phyloP scores from a whole-genome alignment of 2,888 invertebrate genomes.

The Campoletis raptor region DNA sequence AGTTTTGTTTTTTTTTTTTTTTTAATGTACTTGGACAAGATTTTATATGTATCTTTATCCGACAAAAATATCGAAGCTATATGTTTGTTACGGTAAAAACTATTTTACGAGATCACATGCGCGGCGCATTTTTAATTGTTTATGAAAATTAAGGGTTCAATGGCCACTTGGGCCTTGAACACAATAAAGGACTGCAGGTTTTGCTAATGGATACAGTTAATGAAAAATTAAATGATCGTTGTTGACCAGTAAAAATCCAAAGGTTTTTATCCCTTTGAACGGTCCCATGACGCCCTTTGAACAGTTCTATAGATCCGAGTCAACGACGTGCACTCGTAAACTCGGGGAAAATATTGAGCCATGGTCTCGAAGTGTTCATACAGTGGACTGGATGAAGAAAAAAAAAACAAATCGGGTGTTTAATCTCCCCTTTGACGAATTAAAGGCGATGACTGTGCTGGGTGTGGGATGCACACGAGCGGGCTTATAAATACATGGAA shows the following conservation, averaged over 20 bases:
- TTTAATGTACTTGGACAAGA: no score
- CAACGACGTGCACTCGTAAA: background rate
- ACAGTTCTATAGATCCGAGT: background rate
- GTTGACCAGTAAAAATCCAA: background rate
- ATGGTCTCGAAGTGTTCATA: constrained; percentile 25
- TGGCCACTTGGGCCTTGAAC: no score
- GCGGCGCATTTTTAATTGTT: no score
- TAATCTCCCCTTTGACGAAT: constrained; percentile 52
- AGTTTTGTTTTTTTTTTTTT: no score
- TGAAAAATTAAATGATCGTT: background rate
- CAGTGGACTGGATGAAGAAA: background rate
- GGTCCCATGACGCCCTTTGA: background rate
- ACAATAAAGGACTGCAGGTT: background rate
- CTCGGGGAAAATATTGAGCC: constrained; percentile 8
- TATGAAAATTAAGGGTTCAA: no score
- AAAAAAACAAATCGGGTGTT: constrained; percentile 16
- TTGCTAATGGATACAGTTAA: background rate
- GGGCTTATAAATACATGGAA: constrained; percentile 40
- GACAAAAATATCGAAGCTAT: no score
- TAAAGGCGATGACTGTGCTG: constrained; percentile 64
- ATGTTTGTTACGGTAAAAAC: no score
- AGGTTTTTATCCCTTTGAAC: background rate
- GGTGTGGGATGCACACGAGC: constrained; percentile 19
- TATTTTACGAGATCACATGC: no score
- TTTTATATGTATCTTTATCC: no score